phyloP scores from a whole-genome alignment of 2,888 invertebrate species.

The Trichopoda pennipes region DNA sequence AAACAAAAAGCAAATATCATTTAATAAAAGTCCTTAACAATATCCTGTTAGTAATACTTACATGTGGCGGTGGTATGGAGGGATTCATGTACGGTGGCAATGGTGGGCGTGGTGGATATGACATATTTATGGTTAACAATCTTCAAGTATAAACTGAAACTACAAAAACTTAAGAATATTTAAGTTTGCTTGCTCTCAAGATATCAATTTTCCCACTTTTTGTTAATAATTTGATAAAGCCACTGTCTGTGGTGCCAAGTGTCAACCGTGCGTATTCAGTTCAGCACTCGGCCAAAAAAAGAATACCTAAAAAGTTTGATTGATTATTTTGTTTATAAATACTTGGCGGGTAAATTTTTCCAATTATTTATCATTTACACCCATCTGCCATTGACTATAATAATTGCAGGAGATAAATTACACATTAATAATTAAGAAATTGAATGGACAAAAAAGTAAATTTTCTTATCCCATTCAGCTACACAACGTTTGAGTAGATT shows the following conservation, averaged over 20 bases:
- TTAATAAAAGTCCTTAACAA: background rate
- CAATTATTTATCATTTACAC: slow-evolving; percentile 8
- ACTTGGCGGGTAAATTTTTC: background rate
- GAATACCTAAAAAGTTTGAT: slow-evolving; percentile 24
- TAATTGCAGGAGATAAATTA: slow-evolving; percentile 1
- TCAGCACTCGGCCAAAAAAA: slow-evolving; percentile 9
- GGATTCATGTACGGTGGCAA: slow-evolving; percentile 89
- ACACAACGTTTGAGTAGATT: slow-evolving; percentile 59
- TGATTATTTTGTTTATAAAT: slow-evolving; percentile 21
- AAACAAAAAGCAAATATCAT: too few relatives aligned
- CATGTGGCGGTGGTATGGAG: slow-evolving; percentile 85
- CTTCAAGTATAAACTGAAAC: slow-evolving; percentile 15
- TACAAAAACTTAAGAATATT: slow-evolving; percentile 17
- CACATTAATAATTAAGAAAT: slow-evolving; percentile 17
- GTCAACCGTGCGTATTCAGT: slow-evolving; percentile 38
- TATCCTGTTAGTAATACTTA: slow-evolving; percentile 69
- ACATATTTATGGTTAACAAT: slow-evolving; percentile 83
- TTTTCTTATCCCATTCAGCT: slow-evolving; percentile 23
- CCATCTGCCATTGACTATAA: slow-evolving; percentile 15
- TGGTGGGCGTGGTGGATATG: slow-evolving; percentile 92
- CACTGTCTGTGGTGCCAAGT: slow-evolving; percentile 45
- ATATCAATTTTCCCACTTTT: background rate
- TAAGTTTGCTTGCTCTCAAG: background rate
- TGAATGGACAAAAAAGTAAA: slow-evolving; percentile 15
- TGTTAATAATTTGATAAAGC: background rate